Percentiles rank a stretch among this genome's conserved stretches.
Conservation (phyloP, 2,888 invertebrate genomes). For the Melangyna quadrimaculata region DNA sequence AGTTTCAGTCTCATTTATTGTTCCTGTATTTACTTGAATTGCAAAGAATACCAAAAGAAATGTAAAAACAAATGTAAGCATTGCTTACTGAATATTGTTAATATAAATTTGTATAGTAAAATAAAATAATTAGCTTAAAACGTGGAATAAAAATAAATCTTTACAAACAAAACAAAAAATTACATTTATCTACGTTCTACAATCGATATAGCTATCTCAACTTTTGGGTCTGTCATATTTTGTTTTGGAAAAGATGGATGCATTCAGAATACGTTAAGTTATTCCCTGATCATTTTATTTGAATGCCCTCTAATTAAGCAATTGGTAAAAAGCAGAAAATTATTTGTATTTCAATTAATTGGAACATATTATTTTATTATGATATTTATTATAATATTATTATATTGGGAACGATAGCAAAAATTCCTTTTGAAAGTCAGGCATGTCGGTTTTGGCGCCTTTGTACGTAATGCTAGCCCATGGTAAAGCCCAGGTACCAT, state of each 20-base stretch:
- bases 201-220: not conserved
- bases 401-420: no score
- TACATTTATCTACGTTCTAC: not conserved
- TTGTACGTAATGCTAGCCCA: no score
- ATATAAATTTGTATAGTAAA: not conserved
- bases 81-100: not conserved
- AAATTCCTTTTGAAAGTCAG: no score
- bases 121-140: slow-evolving; percentile 27
- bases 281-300: no score
- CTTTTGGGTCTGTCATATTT: not conserved
- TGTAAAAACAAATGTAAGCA: not conserved
- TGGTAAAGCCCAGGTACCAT: no score
- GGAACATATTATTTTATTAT: no score
- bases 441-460: no score
- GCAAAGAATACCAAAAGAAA: not conserved
- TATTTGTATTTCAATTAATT: no score
- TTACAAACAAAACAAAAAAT: slow-evolving; percentile 21
- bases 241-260: not conserved
- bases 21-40: not conserved
- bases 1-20: slow-evolving; percentile 29
- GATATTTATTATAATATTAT: no score
- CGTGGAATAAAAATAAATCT: slow-evolving; percentile 21
- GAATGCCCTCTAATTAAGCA: no score
- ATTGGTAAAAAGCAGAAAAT: no score
- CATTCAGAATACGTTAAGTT: not conserved